A percentile compares a stretch with the other conserved stretches of the same genome.
These are phyloP conservation scores for Panagrolaimus sp. DNA, from an alignment of 1,140 invertebrate genomes.

Conservation along the genomic window DNA sequence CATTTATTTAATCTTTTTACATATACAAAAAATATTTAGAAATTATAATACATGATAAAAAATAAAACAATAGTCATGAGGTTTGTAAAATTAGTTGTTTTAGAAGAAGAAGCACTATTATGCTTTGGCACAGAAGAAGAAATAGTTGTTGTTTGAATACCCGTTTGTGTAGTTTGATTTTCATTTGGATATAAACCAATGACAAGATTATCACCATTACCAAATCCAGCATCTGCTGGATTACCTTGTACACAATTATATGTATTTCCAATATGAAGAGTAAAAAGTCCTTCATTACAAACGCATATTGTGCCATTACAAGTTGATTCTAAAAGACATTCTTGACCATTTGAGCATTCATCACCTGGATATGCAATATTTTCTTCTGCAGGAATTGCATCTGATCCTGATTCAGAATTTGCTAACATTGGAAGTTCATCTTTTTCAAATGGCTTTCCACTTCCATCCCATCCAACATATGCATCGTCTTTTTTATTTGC, in stretches of 20 bases:
- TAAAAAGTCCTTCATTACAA: conserved; percentile 39
- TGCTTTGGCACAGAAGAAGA: background rate
- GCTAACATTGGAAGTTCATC: conserved; percentile 24
- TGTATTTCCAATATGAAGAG: conserved; percentile 40
- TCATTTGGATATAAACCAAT: conserved; percentile 6
- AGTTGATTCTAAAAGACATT: conserved; percentile 41
- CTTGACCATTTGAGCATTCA: conserved; percentile 38
- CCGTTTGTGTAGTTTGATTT: background rate
- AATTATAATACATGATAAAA: too few species aligned
- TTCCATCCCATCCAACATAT: conserved; percentile 70
- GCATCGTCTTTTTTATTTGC: conserved; percentile 70
- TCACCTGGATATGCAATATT: conserved; percentile 39
- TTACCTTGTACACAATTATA: conserved; percentile 49
- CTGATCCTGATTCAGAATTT: conserved; percentile 16
- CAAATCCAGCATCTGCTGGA: conserved; percentile 32
- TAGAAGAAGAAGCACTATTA: background rate
- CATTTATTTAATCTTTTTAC: too few species aligned
- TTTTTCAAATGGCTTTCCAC: conserved; percentile 54
- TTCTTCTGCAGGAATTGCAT: conserved; percentile 24
- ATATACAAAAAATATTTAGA: too few species aligned
- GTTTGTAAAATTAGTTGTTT: background rate
- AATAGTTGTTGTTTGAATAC: conserved; percentile 1
- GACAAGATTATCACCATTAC: conserved; percentile 4
- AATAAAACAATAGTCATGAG: too few species aligned
- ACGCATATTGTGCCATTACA: conserved; percentile 47